Evolutionary conservation across 1,140 invertebrate species (phyloP), one percentile per base, ranked within the genome.

Genomic region (Euwallacea similis): DNA sequence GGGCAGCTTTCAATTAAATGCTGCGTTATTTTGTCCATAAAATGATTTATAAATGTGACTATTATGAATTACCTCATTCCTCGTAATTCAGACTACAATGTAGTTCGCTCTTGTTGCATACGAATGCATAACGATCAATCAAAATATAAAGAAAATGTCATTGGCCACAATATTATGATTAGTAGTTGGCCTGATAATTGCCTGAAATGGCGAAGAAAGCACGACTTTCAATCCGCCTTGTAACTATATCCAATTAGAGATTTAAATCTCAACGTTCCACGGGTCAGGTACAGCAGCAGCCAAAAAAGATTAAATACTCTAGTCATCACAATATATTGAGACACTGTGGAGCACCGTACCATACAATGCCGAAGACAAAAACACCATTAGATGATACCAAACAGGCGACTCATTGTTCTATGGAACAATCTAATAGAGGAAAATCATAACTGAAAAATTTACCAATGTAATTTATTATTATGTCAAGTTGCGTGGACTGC

Each of bases 401-500:
- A 69, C 21, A 64, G 46, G 43, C 60, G 61, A 70, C 70, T 61
- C 64, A 67, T 72, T 72, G 70, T 72, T 72, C 70, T 53, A 53
- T 33, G 43, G 64, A 60, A 66, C 44, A 42, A 66, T 66, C 47
- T 60, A 66, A 72, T 61, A 67, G 58, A 55, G 66, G 42, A 60
- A 72, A 72, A 61, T 72, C 56, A 72, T 72, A 72, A 66, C 56
- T 66, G 42, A 71, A 71, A 72, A 71, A 71, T 62, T 46, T 53
- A 58, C 41, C 7, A 55, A 43, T 56, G 54, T 72, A 72, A 72
- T 72, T 72, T 72, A 72, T 72, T 66, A 72, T 72, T 66, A 72
- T 72, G 70, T 72, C 70, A 72, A 60, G 46, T 50, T 66, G 65
- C 64, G 70, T 33, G 64, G 70, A 72, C 58, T 72, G 63, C 64